Conservation (phyloP, 1,140 invertebrate genomes). For the Hylaeus anthracinus region DNA sequence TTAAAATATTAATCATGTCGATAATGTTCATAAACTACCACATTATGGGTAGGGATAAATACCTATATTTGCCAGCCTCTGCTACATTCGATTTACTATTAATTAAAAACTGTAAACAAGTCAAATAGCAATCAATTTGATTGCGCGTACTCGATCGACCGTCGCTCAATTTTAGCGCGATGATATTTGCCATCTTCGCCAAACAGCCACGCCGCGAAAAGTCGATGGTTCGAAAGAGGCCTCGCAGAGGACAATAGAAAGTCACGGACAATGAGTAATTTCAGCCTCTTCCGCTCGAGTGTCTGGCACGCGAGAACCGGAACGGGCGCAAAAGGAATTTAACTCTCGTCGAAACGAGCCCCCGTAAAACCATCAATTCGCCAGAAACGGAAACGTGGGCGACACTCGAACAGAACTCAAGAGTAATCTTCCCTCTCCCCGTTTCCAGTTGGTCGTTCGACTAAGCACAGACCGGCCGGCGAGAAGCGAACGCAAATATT, state of each 20-base stretch:
- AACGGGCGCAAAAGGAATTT: conserved; percentile 44
- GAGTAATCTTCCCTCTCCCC: conserved; percentile 4
- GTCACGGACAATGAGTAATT: conserved; percentile 54
- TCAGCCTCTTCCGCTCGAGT: not conserved
- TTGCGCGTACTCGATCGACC: too few species aligned
- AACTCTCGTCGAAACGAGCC: conserved; percentile 45
- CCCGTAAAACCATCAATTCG: conserved; percentile 62
- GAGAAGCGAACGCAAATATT: conserved; percentile 49
- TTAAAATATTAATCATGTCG: too few species aligned
- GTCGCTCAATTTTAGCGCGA: too few species aligned
- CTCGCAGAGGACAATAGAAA: not conserved
- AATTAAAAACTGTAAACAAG: too few species aligned
- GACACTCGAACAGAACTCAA: conserved; percentile 39
- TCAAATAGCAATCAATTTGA: too few species aligned
- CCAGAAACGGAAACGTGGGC: conserved; percentile 36
- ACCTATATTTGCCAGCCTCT: too few species aligned
- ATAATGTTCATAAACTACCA: too few species aligned
- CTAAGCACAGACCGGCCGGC: not conserved
- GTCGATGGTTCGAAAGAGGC: too few species aligned
- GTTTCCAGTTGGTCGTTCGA: not conserved
- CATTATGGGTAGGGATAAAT: too few species aligned
- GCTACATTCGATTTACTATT: too few species aligned
- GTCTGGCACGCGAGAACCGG: conserved; percentile 45
- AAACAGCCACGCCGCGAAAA: too few species aligned
- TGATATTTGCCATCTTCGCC: too few species aligned